Evolutionary conservation across 2,113 vertebrate species (phyloP), one percentile per base, ranked within the genome.

Genomic region (Notothenia coriiceps): DNA sequence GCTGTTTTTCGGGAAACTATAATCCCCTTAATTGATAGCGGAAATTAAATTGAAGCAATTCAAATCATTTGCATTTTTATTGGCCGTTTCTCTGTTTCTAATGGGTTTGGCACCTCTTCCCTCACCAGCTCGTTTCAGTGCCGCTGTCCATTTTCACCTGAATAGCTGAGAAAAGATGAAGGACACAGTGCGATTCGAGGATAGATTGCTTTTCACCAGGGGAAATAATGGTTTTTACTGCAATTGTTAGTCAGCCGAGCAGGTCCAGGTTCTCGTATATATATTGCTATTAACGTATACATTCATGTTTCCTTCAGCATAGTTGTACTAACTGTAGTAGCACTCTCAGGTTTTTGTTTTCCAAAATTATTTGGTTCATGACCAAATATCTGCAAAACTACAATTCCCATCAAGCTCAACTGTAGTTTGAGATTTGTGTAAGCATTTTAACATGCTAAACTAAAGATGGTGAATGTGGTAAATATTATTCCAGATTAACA

Each of bases 41-140:
- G 43, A 15, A 70, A 66, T 74, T 20, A 25, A 29, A 57, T 63
- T 49, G 55, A 59, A 77, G 40, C 13, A 1, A 33, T 62, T 78
- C 6, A 29, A 6, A 57, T 66, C n/a, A 72, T 80, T 87, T 66
- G 50, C 66, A 87, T 82, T 86, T 74, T 70, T 72, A 68, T 57
- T 70, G 65, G 25, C 17, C 12, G 17, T 68, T 51, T 67, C 17
- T 57, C 61, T 54, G 52, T 70, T 64, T 87, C 84, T 73, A 81
- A 80, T 66, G 13, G 1, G 17, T 81, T 63, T 33, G 51, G 52
- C 17, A 8, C 33, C 54, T 71, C 71, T 82, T 74, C 60, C 11
- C 62, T 75, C 60, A 43, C 25, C 56, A 59, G 18, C n/a, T 74
- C 56, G 10, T 57, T 60, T 55, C 17, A 61, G n/a, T 50, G 35